phyloP scores from a whole-genome alignment of 92 coral and sea anemone species.

The Desmophyllum pertusum region DNA sequence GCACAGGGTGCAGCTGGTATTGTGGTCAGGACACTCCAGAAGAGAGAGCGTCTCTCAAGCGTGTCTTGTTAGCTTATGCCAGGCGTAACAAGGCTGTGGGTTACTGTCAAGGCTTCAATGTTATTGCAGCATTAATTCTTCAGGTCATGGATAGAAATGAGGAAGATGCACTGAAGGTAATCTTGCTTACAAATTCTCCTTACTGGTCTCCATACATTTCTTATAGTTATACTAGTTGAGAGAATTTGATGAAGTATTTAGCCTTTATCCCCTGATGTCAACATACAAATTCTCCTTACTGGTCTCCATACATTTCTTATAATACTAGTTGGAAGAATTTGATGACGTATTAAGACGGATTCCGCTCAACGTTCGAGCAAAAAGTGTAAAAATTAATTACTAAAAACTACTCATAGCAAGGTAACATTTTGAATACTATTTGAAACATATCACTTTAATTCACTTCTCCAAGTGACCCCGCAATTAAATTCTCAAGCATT shows the following conservation, averaged over 20 bases:
- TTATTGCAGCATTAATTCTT: conserved; percentile 93
- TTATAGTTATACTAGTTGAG: background rate
- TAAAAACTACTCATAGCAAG: no score
- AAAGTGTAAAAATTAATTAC: no score
- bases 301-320: no score
- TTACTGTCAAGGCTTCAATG: conserved; percentile 99
- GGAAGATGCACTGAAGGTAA: conserved; percentile 97
- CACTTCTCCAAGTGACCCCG: no score
- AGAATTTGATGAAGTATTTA: background rate
- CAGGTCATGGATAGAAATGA: conserved; percentile 98
- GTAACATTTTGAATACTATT: no score
- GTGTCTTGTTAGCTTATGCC: conserved; percentile 95
- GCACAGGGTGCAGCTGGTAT: conserved; percentile 99
- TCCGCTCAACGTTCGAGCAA: no score
- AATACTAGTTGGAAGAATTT: no score
- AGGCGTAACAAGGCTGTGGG: conserved; percentile 98
- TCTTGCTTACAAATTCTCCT: background rate
- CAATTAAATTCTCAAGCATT: no score
- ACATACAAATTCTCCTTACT: no score
- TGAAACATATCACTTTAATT: no score
- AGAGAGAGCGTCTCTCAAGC: conserved; percentile 93
- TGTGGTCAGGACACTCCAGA: conserved; percentile 98
- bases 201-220: background rate
- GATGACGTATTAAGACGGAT: no score
- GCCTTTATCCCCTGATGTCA: no score